These are phyloP conservation scores for Dioctria linearis DNA, from an alignment of 2,888 invertebrate species.

Conservation along the genomic window DNA sequence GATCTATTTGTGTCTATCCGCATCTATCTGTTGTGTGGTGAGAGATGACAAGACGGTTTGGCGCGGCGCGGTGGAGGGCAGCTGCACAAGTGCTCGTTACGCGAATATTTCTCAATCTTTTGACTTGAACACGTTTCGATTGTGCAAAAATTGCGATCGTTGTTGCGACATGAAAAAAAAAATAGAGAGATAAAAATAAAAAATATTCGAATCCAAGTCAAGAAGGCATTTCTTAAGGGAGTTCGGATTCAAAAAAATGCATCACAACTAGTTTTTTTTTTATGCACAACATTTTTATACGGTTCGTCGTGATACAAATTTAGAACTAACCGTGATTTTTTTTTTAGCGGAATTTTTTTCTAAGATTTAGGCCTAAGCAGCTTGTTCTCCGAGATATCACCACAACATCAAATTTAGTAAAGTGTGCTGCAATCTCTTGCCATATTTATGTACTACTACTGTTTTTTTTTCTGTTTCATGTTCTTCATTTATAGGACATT, in stretches of 20 bases:
- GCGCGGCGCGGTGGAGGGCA: not conserved
- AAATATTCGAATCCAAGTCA: no score
- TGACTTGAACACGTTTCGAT: conserved; percentile 16
- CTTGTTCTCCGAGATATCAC: no score
- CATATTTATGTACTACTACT: no score
- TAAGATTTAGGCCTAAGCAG: no score
- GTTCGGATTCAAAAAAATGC: no score
- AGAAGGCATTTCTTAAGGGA: no score
- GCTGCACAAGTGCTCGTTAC: conserved; percentile 28
- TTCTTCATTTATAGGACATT: no score
- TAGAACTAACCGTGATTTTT: not conserved
- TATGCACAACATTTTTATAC: not conserved
- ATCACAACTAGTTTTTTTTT: not conserved
- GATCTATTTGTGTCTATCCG: conserved; percentile 40
- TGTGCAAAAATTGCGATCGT: conserved; percentile 37
- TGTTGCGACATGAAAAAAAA: conserved; percentile 8
- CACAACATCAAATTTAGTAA: no score
- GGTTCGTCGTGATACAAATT: not conserved
- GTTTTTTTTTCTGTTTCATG: no score
- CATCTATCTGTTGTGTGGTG: not conserved
- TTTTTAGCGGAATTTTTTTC: no score
- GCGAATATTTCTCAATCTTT: conserved; percentile 24
- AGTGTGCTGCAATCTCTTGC: no score
- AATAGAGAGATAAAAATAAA: not conserved
- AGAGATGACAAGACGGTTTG: conserved; percentile 4